Base-by-base conservation (phyloP, 2,113 vertebrate genomes). In the Cavia aperea region DNA sequence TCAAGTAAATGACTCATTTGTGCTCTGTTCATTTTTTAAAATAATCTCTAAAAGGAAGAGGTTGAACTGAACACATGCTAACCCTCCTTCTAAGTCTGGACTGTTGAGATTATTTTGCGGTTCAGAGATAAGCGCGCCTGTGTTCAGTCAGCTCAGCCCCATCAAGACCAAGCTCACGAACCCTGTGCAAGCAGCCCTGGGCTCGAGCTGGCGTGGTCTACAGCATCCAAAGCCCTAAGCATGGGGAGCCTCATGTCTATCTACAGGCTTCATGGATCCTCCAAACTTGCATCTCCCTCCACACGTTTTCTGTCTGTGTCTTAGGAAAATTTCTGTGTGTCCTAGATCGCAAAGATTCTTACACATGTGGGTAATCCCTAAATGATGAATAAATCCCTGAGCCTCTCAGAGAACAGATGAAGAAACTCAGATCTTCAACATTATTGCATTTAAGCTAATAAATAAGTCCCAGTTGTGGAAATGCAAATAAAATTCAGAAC, bases 1-100 rank as follows among this genome's bases (percentile, higher is more conserved):
- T 81, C 54, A 58, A 70, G 51, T 73, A 86, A 81, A 88, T 63
- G 65, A 85, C 54, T 81, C 7, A 54, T 31, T 62, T 56, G 24
- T 33, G 56, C 86, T 14, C 6, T 3, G 10, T 33, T 31, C 43
- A 24, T 39, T 36, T 9, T 43, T 60, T 24, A 90, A 72, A 90
- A 84, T 88, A 77, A 86, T 91, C 51, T 93, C 24, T 77, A 86
- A 75, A 93, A 95, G 65, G 73, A 73, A 58, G 66, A 89, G 65
- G 39, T 8, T 90, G 82, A 91, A 89, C 39, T 23, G 21, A 86
- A 68, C 60, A 85, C 82, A 56, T 26, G n/a, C 18, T 60, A 92
- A 68, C 36, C 39, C 68, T 79, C 60, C 54, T 85, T 78, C 19
- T 33, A 70, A 9, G 46, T 78, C 60, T 94, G 81, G 91, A 75